Percentiles rank a stretch among this genome's conserved stretches.
These are phyloP conservation scores for Caenorhabditis drosophilae DNA, from an alignment of 2,888 invertebrate genomes.

Conservation along the genomic window DNA sequence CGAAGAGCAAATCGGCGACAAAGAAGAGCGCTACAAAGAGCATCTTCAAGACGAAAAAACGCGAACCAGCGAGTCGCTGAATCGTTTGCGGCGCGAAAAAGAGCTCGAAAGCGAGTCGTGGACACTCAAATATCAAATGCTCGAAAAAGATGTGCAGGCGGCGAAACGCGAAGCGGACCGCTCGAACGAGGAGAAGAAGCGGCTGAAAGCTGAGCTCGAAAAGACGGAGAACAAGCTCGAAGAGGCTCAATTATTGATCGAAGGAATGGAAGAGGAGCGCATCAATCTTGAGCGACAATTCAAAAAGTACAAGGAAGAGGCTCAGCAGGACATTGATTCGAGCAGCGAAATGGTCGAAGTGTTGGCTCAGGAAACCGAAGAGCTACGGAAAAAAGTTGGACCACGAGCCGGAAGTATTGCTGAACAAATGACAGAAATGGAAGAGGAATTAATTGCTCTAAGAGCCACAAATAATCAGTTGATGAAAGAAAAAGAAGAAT, in stretches of 20 bases:
- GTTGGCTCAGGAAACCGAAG: slow-evolving; percentile 54
- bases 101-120: slow-evolving; percentile 60
- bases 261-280: slow-evolving; percentile 56
- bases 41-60: slow-evolving; percentile 61
- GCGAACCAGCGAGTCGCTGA: slow-evolving; percentile 50
- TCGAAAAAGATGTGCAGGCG: slow-evolving; percentile 52
- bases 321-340: slow-evolving; percentile 62
- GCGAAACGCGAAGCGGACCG: slow-evolving; percentile 49
- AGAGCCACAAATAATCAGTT: slow-evolving; percentile 55
- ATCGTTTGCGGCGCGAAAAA: slow-evolving; percentile 60
- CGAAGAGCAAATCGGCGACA: slow-evolving; percentile 61
- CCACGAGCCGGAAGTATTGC: slow-evolving; percentile 57
- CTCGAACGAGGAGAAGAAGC: slow-evolving; percentile 40
- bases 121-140: slow-evolving; percentile 57
- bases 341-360: slow-evolving; percentile 64
- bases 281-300: slow-evolving; percentile 54
- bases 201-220: slow-evolving; percentile 41
- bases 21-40: slow-evolving; percentile 60
- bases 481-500: slow-evolving; percentile 59
- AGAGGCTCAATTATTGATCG: slow-evolving; percentile 46
- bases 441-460: slow-evolving; percentile 62
- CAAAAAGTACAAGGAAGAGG: slow-evolving; percentile 58
- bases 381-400: slow-evolving; percentile 35
- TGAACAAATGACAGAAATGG: slow-evolving; percentile 61
- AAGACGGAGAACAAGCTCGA: slow-evolving; percentile 51